phyloP scores from a whole-genome alignment of 2,888 invertebrate species.

The Timema podura region DNA sequence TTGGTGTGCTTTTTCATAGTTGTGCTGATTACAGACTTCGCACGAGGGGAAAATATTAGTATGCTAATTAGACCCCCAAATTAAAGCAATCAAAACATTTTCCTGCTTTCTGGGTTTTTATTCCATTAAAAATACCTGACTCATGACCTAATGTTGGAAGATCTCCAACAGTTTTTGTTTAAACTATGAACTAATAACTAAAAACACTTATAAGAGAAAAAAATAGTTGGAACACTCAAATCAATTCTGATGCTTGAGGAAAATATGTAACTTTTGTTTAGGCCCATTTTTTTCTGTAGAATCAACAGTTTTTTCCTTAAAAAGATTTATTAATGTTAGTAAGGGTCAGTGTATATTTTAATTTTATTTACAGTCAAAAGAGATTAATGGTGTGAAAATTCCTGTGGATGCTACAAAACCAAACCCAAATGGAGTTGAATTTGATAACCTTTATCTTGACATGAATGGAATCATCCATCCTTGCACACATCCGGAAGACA shows the following conservation, averaged over 20 bases:
- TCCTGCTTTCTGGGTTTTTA: too few species aligned
- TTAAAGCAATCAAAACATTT: too few species aligned
- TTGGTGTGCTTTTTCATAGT: too few species aligned
- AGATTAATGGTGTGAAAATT: conserved; percentile 69
- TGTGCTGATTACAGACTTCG: too few species aligned
- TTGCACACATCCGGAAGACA: conserved; percentile 98
- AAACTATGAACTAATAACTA: not conserved
- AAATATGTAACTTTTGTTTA: not conserved
- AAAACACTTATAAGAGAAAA: not conserved
- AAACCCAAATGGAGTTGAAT: conserved; percentile 95
- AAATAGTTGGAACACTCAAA: not conserved
- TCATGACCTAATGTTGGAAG: too few species aligned
- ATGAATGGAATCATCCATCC: conserved; percentile 99
- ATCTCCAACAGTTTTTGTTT: too few species aligned
- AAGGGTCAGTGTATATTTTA: not conserved
- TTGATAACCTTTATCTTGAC: conserved; percentile 97
- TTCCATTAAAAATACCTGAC: too few species aligned
- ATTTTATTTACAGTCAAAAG: conserved; percentile 56
- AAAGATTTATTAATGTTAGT: not conserved
- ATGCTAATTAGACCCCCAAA: too few species aligned
- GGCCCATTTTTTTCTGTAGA: not conserved
- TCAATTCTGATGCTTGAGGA: not conserved
- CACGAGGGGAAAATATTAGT: too few species aligned
- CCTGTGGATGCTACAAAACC: conserved; percentile 79
- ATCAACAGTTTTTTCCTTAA: not conserved